Evolutionary conservation across 2,113 vertebrate genomes (phyloP).

Genomic region (Menura novaehollandiae): DNA sequence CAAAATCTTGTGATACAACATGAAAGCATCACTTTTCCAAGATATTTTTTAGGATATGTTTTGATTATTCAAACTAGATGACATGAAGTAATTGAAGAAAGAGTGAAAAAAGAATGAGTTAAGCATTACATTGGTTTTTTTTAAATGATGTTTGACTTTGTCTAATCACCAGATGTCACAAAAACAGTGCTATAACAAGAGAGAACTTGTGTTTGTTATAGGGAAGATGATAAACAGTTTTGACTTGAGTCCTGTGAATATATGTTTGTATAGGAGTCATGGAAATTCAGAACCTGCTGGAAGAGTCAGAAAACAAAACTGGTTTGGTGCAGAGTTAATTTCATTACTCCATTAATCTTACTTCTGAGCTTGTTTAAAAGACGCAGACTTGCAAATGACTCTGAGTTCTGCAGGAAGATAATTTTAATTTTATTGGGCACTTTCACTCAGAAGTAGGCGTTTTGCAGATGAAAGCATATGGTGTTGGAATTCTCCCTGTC

Average conservation of each 20-base stretch:
- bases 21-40: not conserved
- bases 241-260: not conserved
- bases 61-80: not conserved
- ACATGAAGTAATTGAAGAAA: not conserved
- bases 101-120: not conserved
- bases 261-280: not conserved
- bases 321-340: not conserved
- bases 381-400: constrained; percentile 14
- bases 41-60: not conserved
- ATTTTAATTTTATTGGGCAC: constrained; percentile 13
- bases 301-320: not conserved
- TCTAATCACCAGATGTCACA: not conserved
- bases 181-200: not conserved
- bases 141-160: not conserved
- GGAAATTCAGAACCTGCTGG: not conserved
- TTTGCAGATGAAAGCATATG: constrained; percentile 26
- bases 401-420: constrained; percentile 1
- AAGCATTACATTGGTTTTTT: not conserved
- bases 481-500: not conserved
- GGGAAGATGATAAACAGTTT: not conserved
- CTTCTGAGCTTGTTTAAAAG: constrained; percentile 3
- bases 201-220: not conserved
- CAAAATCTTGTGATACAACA: not conserved
- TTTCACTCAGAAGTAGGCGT: not conserved
- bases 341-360: constrained; percentile 20